Percentiles rank a stretch among this genome's conserved stretches.
Conservation (phyloP, 2,888 invertebrate species). For the Drosophila suboccidentalis region DNA sequence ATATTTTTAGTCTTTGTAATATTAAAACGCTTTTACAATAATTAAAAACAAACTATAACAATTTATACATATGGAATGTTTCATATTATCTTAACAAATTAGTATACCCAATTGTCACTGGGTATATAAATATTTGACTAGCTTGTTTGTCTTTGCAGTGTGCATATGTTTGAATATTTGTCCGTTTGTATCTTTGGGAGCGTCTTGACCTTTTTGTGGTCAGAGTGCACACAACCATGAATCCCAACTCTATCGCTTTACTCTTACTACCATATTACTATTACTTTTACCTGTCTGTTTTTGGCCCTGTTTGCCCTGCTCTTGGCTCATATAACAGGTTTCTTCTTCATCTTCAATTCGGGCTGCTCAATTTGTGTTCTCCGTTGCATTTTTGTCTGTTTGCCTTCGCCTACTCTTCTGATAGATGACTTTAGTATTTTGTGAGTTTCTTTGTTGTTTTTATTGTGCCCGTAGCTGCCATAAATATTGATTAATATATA, state of each 20-base stretch:
- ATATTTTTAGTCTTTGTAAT: no score
- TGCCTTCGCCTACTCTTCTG: constrained; percentile 47
- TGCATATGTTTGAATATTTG: constrained; percentile 13
- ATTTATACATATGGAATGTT: background rate
- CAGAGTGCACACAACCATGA: constrained; percentile 80
- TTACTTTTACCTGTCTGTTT: constrained; percentile 25
- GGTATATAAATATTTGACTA: constrained; percentile 54
- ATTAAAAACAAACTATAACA: no score
- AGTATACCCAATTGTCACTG: background rate
- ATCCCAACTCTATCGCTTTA: constrained; percentile 46
- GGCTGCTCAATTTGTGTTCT: constrained; percentile 56
- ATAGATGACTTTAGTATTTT: constrained; percentile 62
- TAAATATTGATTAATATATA: constrained; percentile 80
- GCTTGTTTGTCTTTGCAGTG: constrained; percentile 9
- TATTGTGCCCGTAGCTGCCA: constrained; percentile 61
- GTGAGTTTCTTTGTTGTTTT: constrained; percentile 4
- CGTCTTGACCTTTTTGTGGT: constrained; percentile 78
- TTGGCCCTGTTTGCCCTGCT: constrained; percentile 53
- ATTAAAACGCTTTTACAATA: no score
- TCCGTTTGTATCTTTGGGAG: constrained; percentile 53
- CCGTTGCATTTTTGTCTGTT: constrained; percentile 40
- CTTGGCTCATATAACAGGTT: constrained; percentile 72
- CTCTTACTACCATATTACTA: constrained; percentile 1
- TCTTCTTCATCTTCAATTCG: constrained; percentile 26
- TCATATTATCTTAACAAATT: background rate